A percentile compares a stretch with the other conserved stretches of the same genome.
These are phyloP conservation scores for Alouatta palliata DNA, from an alignment of 2,113 vertebrate species.

Conservation along the genomic window DNA sequence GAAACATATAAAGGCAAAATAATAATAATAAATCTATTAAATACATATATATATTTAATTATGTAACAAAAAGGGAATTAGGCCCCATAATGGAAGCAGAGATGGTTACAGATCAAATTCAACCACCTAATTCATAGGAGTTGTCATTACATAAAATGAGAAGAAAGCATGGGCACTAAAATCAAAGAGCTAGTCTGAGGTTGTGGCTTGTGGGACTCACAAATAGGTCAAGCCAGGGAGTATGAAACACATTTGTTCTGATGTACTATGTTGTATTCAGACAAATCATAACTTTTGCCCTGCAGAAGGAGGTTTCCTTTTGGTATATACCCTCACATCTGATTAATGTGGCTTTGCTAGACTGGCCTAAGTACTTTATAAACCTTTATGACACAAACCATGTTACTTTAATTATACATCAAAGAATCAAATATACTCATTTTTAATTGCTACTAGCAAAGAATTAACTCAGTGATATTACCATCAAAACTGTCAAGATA, in stretches of 20 bases:
- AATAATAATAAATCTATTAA: not conserved
- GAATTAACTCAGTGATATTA: constrained; percentile 11
- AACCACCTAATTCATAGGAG: not conserved
- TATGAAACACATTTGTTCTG: not conserved
- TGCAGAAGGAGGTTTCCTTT: not conserved
- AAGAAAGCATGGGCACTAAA: not conserved
- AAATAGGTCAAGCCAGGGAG: not conserved
- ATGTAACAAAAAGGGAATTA: not conserved
- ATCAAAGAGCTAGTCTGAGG: not conserved
- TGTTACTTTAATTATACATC: constrained; percentile 23
- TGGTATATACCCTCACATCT: not conserved
- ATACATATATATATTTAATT: not conserved
- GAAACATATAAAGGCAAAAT: not conserved
- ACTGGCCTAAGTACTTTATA: not conserved
- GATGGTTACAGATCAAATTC: not conserved
- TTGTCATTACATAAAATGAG: not conserved
- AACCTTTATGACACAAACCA: constrained; percentile 14
- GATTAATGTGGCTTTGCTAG: not conserved
- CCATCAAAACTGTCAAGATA: not conserved
- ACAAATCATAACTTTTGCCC: not conserved
- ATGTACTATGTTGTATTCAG: not conserved
- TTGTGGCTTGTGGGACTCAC: not conserved
- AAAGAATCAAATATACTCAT: not conserved
- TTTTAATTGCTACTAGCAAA: not conserved
- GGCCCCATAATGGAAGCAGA: not conserved